phyloP scores from a whole-genome alignment of 1,140 invertebrate genomes.

The Argopecten irradians region DNA sequence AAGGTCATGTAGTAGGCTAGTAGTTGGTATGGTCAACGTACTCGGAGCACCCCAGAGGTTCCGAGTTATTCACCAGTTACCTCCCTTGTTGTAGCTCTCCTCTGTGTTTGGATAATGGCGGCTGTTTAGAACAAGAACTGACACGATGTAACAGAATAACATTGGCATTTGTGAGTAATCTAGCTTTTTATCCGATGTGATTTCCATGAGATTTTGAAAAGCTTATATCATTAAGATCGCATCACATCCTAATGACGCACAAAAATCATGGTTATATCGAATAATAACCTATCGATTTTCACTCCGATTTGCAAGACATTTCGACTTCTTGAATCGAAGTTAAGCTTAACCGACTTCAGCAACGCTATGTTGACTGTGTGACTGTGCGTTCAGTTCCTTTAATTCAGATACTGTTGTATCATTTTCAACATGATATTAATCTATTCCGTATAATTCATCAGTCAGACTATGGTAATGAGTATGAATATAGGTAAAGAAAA shows the following conservation, averaged over 20 bases:
- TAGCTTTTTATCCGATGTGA: neutral
- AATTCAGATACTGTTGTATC: too few relatives aligned
- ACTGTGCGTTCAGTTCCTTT: too few relatives aligned
- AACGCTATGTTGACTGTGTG: too few relatives aligned
- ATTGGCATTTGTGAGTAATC: neutral
- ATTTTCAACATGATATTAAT: too few relatives aligned
- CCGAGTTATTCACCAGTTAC: neutral
- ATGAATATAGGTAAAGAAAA: too few relatives aligned
- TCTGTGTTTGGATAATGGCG: conserved; percentile 39
- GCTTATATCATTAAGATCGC: neutral
- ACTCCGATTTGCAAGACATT: neutral
- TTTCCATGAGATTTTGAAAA: neutral
- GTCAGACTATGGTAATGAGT: too few relatives aligned
- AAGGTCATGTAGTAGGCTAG: too few relatives aligned
- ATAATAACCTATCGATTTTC: neutral
- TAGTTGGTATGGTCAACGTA: too few relatives aligned
- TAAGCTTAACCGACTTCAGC: too few relatives aligned
- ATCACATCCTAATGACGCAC: neutral
- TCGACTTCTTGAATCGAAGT: too few relatives aligned
- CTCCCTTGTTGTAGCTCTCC: conserved; percentile 6
- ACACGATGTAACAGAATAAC: conserved; percentile 32
- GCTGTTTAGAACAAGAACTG: conserved; percentile 46
- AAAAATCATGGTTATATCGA: neutral
- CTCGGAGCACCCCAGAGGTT: too few relatives aligned
- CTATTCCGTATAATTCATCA: too few relatives aligned